phyloP scores from a whole-genome alignment of 2,797 vertebrate genomes.

The Podarcis lilfordi region DNA sequence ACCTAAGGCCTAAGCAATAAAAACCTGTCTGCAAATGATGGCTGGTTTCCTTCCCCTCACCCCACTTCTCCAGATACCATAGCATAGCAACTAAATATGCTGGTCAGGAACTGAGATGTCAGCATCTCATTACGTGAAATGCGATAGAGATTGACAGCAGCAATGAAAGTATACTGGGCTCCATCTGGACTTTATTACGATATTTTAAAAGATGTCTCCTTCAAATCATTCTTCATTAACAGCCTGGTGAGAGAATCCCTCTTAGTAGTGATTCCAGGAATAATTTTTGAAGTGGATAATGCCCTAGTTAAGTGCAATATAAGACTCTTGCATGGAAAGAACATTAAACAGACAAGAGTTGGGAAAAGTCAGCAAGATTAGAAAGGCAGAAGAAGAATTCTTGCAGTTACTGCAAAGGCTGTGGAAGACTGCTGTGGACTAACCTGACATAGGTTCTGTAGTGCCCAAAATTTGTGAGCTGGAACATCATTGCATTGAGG shows the following conservation, averaged over 20 bases:
- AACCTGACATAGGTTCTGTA: not conserved
- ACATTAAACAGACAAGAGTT: not conserved
- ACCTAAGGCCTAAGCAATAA: too few species aligned
- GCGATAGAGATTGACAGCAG: slow-evolving; percentile 6
- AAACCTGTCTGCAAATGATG: too few species aligned
- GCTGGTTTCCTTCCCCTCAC: not conserved
- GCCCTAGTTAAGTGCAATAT: not conserved
- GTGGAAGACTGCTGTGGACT: not conserved
- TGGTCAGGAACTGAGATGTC: not conserved
- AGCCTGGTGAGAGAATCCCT: not conserved
- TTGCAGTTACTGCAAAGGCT: not conserved
- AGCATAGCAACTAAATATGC: not conserved
- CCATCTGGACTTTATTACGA: not conserved
- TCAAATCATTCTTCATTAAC: not conserved
- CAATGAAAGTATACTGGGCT: fast-evolving
- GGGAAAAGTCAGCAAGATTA: not conserved
- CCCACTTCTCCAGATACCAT: not conserved
- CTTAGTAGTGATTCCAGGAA: not conserved
- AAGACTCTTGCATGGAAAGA: not conserved
- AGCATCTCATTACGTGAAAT: not conserved
- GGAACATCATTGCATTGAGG: not conserved
- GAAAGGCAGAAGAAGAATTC: not conserved
- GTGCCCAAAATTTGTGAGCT: not conserved
- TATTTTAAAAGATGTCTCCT: not conserved
- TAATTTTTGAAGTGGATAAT: not conserved